These are phyloP conservation scores for Eubucco bourcierii DNA, from an alignment of 2,113 vertebrate genomes.

Conservation along the genomic window DNA sequence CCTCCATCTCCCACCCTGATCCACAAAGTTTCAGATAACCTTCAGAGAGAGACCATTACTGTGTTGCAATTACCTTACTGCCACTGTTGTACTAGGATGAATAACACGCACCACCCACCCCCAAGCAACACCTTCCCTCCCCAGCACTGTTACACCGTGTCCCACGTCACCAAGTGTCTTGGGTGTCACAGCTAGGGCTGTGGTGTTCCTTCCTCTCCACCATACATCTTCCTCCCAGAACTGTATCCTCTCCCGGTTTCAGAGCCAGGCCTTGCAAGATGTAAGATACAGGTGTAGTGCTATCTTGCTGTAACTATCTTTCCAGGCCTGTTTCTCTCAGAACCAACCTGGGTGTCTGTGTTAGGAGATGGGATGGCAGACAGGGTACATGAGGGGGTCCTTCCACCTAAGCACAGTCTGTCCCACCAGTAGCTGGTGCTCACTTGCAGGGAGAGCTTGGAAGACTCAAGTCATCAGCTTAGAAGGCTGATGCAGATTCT, in stretches of 20 bases:
- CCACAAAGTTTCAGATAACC: background rate
- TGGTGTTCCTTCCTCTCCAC: background rate
- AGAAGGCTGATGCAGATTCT: background rate
- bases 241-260: background rate
- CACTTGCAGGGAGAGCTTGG: background rate
- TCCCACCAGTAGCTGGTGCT: background rate
- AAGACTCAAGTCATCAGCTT: background rate
- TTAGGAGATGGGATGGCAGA: background rate
- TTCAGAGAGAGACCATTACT: fast-evolving
- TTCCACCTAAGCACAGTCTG: background rate
- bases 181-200: fast-evolving
- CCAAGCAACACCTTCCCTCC: background rate
- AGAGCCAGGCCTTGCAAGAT: background rate
- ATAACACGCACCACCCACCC: background rate
- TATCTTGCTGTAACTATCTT: background rate
- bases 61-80: background rate
- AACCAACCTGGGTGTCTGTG: background rate
- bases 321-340: background rate
- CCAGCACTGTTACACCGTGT: background rate
- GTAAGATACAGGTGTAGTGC: background rate
- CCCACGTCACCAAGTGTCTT: fast-evolving
- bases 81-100: fast-evolving
- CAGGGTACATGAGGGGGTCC: background rate
- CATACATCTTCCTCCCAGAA: background rate
- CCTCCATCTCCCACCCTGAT: no score